Percentiles rank a stretch among this genome's conserved stretches.
Evolutionary conservation across 1,140 invertebrate species (phyloP).

Genomic region (Listronotus bonariensis): DNA sequence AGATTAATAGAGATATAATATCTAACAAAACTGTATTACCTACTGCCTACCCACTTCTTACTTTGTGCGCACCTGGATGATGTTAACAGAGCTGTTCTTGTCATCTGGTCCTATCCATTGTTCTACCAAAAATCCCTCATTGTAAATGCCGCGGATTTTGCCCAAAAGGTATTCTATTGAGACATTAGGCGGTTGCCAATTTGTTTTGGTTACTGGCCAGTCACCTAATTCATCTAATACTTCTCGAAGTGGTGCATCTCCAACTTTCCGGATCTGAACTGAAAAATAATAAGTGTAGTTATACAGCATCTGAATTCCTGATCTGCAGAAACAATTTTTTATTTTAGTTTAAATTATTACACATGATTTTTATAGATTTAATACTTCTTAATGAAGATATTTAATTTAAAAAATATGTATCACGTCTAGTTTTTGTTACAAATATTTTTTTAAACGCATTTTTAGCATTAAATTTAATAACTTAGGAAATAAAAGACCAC

Average conservation of each 20-base stretch:
- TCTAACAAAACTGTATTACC: conserved; percentile 17
- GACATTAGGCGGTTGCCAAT: conserved; percentile 66
- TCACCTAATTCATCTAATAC: conserved; percentile 70
- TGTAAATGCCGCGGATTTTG: conserved; percentile 69
- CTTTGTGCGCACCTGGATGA: conserved; percentile 75
- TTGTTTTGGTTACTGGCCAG: conserved; percentile 72
- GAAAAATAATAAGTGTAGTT: conserved; percentile 39
- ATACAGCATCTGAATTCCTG: background rate
- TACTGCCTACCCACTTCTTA: conserved; percentile 54
- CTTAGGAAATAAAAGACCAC: too few species aligned
- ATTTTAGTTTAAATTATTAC: too few species aligned
- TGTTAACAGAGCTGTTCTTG: conserved; percentile 83
- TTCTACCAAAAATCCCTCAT: conserved; percentile 76
- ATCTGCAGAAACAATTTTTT: too few species aligned
- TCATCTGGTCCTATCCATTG: conserved; percentile 85
- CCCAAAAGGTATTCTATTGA: conserved; percentile 71
- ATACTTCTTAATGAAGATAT: too few species aligned
- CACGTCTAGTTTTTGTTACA: too few species aligned
- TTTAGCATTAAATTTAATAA: too few species aligned
- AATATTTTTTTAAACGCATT: too few species aligned
- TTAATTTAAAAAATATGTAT: too few species aligned
- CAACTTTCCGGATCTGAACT: conserved; percentile 74
- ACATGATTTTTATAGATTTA: too few species aligned
- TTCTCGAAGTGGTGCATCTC: conserved; percentile 66
- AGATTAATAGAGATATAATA: too few species aligned